phyloP scores from a whole-genome alignment of 2,888 invertebrate species.

The Drosophila borealis region DNA sequence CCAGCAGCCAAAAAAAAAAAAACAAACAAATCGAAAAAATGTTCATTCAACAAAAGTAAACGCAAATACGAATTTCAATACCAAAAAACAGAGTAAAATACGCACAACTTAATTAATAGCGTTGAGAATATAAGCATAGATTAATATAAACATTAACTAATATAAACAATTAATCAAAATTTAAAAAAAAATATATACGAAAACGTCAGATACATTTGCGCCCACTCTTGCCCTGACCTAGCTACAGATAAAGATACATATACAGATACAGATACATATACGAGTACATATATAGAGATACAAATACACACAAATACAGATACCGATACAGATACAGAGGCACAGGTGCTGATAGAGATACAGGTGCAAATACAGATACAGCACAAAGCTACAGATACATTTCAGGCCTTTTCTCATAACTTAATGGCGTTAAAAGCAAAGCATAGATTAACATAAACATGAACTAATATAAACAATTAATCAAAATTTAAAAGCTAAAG shows the following conservation, averaged over 20 bases:
- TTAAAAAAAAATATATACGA: background rate
- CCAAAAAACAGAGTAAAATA: conserved; percentile 49
- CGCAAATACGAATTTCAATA: conserved; percentile 17
- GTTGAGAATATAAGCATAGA: conserved; percentile 46
- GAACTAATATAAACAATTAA: conserved; percentile 53
- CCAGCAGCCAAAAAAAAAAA: conserved; percentile 20
- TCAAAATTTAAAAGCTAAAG: conserved; percentile 5
- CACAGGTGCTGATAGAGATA: background rate
- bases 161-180: conserved; percentile 61
- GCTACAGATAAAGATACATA: background rate
- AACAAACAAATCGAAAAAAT: conserved; percentile 1
- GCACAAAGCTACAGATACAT: too few relatives aligned
- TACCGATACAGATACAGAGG: conserved; percentile 1
- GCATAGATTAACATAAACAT: conserved; percentile 46
- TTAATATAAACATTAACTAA: conserved; percentile 51
- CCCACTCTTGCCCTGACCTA: too few relatives aligned
- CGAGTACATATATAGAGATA: background rate
- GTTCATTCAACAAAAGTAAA: conserved; percentile 20
- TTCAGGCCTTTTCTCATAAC: too few relatives aligned
- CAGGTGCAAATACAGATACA: too few relatives aligned
- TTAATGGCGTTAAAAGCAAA: conserved; percentile 60
- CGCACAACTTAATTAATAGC: conserved; percentile 72
- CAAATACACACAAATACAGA: background rate
- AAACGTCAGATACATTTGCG: too few relatives aligned
- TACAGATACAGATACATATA: background rate